These are phyloP conservation scores for Pleuronectes platessa DNA, from an alignment of 2,113 vertebrate species.

Conservation along the genomic window DNA sequence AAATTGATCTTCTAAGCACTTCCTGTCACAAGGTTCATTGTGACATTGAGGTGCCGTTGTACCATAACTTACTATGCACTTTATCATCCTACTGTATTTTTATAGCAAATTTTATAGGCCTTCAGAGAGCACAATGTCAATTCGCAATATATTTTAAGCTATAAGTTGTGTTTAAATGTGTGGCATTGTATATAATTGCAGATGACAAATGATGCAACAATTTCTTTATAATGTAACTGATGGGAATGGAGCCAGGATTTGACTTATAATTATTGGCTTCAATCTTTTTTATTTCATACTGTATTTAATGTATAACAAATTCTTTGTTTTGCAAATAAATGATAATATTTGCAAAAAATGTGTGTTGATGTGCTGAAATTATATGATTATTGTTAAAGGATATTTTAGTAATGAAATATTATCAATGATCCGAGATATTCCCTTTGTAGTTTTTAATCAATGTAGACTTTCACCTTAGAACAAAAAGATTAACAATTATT, in stretches of 20 bases:
- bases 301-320: slow-evolving; percentile 43
- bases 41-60: slow-evolving; percentile 43
- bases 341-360: not conserved
- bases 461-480: not conserved
- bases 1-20: slow-evolving; percentile 49
- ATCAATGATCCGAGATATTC: slow-evolving; percentile 11
- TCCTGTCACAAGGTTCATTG: slow-evolving; percentile 45
- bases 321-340: slow-evolving; percentile 16
- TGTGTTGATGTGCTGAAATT: slow-evolving; percentile 38
- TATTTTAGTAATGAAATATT: slow-evolving; percentile 77
- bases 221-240: slow-evolving; percentile 59
- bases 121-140: slow-evolving; percentile 28
- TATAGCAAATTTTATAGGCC: slow-evolving; percentile 25
- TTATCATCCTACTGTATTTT: slow-evolving; percentile 73
- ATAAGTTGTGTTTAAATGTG: slow-evolving; percentile 40
- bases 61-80: slow-evolving; percentile 68
- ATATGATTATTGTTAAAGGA: slow-evolving; percentile 50
- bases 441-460: not conserved
- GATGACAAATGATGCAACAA: slow-evolving; percentile 19
- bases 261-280: not conserved
- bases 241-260: slow-evolving; percentile 43
- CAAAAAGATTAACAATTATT: not conserved
- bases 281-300: slow-evolving; percentile 23
- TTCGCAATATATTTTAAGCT: slow-evolving; percentile 40
- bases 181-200: slow-evolving; percentile 25